Evolutionary conservation across 1,140 invertebrate species (phyloP).

Genomic region (Neuroterus valhalla): DNA sequence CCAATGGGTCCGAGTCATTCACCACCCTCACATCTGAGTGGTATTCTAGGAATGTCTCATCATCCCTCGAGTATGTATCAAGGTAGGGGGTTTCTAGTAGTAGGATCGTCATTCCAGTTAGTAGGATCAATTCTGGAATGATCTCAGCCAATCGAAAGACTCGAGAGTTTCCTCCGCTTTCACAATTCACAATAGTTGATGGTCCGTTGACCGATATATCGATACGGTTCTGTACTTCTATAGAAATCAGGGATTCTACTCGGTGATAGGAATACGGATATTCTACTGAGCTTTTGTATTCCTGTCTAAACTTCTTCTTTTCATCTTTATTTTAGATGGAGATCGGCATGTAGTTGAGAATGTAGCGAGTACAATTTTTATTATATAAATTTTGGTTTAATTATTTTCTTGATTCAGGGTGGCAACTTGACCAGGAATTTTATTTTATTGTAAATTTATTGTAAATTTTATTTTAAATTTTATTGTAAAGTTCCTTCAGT

Average conservation of each 20-base stretch:
- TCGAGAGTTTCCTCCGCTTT: conserved; percentile 15
- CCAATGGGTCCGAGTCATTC: conserved; percentile 60
- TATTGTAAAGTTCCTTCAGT: too few relatives aligned
- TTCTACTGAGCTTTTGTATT: conserved; percentile 10
- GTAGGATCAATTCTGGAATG: neutral
- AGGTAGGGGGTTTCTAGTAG: conserved; percentile 54
- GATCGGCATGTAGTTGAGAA: neutral
- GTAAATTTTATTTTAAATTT: too few relatives aligned
- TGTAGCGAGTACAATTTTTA: too few relatives aligned
- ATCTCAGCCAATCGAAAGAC: conserved; percentile 10
- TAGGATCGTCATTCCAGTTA: neutral
- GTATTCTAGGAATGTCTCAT: conserved; percentile 61
- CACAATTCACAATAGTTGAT: conserved; percentile 23
- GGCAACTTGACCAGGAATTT: too few relatives aligned
- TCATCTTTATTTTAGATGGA: neutral
- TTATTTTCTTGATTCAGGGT: too few relatives aligned
- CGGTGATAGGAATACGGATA: conserved; percentile 2
- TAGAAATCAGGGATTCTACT: conserved; percentile 15
- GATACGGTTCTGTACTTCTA: conserved; percentile 6
- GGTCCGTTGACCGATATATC: conserved; percentile 18
- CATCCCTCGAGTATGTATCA: conserved; percentile 58
- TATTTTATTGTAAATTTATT: too few relatives aligned
- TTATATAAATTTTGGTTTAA: too few relatives aligned
- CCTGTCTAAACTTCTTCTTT: neutral
- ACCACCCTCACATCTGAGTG: conserved; percentile 46